Evolutionary conservation across 2,888 invertebrate species (phyloP).

Genomic region (Bombylius discolor): DNA sequence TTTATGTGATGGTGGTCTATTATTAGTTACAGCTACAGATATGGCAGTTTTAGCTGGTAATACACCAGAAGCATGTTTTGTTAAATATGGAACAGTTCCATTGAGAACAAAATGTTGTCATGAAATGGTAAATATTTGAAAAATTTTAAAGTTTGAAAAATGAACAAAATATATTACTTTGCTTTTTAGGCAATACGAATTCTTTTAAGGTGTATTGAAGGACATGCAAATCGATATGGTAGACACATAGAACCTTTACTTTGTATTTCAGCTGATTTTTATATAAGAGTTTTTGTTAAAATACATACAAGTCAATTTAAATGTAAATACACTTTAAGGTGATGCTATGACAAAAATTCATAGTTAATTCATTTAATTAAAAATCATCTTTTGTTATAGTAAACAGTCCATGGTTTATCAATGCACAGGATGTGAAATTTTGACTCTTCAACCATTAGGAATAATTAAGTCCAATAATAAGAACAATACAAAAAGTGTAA

Average conservation of each 20-base stretch:
- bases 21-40: conserved; percentile 94
- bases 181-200: conserved; percentile 73
- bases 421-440: conserved; percentile 80
- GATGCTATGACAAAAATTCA: conserved; percentile 15
- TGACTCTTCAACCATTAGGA: conserved; percentile 65
- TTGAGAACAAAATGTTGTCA: conserved; percentile 79
- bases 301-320: conserved; percentile 65
- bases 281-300: conserved; percentile 84
- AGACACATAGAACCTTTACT: conserved; percentile 83
- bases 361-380: too few species aligned
- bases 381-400: conserved; percentile 34
- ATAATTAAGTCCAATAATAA: conserved; percentile 44
- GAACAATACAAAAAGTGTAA: conserved; percentile 44
- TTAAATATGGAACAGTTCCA: conserved; percentile 87
- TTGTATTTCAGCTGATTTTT: conserved; percentile 91
- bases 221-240: conserved; percentile 85
- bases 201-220: conserved; percentile 76
- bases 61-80: conserved; percentile 84
- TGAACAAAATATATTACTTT: background rate
- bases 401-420: conserved; percentile 80
- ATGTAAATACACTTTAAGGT: conserved; percentile 79
- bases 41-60: conserved; percentile 94
- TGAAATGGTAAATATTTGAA: conserved; percentile 59
- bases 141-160: background rate
- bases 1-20: conserved; percentile 66